Base-by-base conservation (phyloP, 2,888 invertebrate genomes). In the Thera britannica region DNA sequence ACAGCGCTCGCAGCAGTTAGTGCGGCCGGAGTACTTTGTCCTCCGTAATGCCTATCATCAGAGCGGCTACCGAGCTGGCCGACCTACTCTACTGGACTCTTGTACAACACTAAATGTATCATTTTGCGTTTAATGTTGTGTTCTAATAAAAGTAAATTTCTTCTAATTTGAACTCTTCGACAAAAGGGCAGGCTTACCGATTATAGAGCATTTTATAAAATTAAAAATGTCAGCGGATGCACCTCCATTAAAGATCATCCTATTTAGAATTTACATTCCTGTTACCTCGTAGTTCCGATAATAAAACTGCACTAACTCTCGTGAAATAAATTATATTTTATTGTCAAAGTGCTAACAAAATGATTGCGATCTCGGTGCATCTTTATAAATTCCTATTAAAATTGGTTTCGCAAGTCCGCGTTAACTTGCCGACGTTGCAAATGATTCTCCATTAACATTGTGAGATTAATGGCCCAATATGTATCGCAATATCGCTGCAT, bases 381-480 rank as follows among this genome's bases (percentile, higher is more conserved):
- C 38, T 65, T 65, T 59, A 54, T 56, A 65, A 65, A 60, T 60
- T 49, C 48, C 48, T 49, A 12, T 23, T 55, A 41, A 55, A 55
- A 65, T 65, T 58, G 46, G 49, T 12, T 35, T 36, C 58, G 54
- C 23, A 41, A 46, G 49, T 11, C n/a, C 65, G 65, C 65, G 72
- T 55, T 57, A 51, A 61, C 58, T 58, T 49, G 68, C 61, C 61
- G 66, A 64, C 61, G 61, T 48, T 60, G 60, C 59, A 55, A 61
- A 74, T 74, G 62, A 52, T 62, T 58, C 9, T 48, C 68, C 74
- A 75, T 68, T 55, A 62, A 66, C 68, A 34, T 59, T 3, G 58
- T 8, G 58, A 75, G 54, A 81, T 83, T 79, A 83, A 83, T 83
- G 79, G 57, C 65, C 75, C 82, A 82, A 84, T 85, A 79, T 80